Percentiles rank a stretch among this genome's conserved stretches.
Conservation (phyloP, 2,113 vertebrate genomes). For the Anhinga anhinga region DNA sequence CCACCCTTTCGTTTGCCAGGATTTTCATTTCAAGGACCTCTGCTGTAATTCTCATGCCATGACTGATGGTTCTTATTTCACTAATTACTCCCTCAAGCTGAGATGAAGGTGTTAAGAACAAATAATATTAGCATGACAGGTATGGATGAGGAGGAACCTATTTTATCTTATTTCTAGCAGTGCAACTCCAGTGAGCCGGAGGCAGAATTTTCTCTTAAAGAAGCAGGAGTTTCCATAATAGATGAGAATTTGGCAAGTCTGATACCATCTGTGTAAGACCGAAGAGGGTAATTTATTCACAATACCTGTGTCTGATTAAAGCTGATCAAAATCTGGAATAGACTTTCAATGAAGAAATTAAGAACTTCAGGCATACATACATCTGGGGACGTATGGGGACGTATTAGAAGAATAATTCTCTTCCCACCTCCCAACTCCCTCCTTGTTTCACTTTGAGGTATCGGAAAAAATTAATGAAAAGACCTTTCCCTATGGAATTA, state of each 20-base stretch:
- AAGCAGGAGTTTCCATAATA: background rate
- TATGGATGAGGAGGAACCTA: background rate
- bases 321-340: background rate
- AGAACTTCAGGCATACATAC: background rate
- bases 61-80: background rate
- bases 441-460: background rate
- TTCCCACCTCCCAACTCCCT: background rate
- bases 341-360: background rate
- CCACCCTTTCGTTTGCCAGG: background rate
- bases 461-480: background rate
- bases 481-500: background rate
- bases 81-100: background rate
- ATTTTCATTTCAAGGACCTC: background rate
- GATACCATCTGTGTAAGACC: background rate
- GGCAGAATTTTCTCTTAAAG: conserved; percentile 15
- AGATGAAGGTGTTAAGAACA: conserved; percentile 32
- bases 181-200: background rate
- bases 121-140: background rate
- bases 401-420: background rate
- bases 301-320: background rate
- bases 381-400: background rate
- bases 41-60: background rate
- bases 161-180: conserved; percentile 17
- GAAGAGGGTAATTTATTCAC: background rate
- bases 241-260: background rate